These are phyloP conservation scores for Chrysogorgia sp. DNA, from an alignment of 92 coral and sea anemone species.

Conservation along the genomic window DNA sequence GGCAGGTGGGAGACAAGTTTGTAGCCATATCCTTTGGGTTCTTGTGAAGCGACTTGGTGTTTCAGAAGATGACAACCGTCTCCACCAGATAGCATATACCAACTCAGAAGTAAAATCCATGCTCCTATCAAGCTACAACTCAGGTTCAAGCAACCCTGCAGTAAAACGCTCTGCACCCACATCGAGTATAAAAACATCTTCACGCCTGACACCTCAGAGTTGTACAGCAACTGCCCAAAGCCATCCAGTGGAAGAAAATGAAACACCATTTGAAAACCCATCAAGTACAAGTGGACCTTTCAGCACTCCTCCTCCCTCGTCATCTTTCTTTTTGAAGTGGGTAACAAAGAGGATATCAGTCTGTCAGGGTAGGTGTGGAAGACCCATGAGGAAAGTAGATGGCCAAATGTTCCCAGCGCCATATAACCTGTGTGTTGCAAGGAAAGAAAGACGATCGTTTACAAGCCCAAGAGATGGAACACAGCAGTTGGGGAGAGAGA, in stretches of 20 bases:
- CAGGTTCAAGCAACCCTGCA: too few species aligned
- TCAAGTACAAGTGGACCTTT: too few species aligned
- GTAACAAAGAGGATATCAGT: conserved; percentile 49
- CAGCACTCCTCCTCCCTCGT: conserved; percentile 4
- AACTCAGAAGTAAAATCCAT: conserved; percentile 2
- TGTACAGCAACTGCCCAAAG: too few species aligned
- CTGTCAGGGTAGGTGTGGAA: conserved; percentile 59
- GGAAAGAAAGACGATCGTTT: background rate
- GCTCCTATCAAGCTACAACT: too few species aligned
- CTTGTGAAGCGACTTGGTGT: too few species aligned
- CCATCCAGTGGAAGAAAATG: background rate
- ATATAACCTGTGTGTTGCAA: background rate
- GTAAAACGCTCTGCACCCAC: too few species aligned
- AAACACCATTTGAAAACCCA: too few species aligned
- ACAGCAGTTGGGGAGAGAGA: conserved; percentile 51
- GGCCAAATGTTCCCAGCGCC: conserved; percentile 41
- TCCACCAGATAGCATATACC: too few species aligned
- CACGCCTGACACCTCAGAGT: too few species aligned
- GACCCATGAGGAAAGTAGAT: conserved; percentile 42
- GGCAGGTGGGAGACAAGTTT: conserved; percentile 8
- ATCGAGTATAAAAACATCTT: too few species aligned
- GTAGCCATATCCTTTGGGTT: too few species aligned
- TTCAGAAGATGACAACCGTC: too few species aligned
- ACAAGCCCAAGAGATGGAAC: conserved; percentile 41
- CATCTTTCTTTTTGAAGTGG: conserved; percentile 56